These are phyloP conservation scores for Luperina nickerlii DNA, from an alignment of 2,888 invertebrate genomes.

Conservation along the genomic window DNA sequence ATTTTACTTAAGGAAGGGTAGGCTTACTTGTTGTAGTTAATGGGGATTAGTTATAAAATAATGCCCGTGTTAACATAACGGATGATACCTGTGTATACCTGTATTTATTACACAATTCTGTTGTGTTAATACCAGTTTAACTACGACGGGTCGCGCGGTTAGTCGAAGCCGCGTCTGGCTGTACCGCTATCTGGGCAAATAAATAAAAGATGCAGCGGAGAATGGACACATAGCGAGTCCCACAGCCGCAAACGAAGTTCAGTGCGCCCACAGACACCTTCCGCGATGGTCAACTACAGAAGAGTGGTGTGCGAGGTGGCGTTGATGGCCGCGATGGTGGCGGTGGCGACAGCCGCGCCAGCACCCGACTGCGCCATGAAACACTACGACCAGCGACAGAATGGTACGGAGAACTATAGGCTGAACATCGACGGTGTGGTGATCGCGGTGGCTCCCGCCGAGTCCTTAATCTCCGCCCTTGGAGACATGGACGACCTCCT, in stretches of 20 bases:
- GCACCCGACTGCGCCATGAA: constrained; percentile 69
- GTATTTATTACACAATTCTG: constrained; percentile 78
- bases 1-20: not conserved
- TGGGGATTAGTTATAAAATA: constrained; percentile 23
- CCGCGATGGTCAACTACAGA: constrained; percentile 89
- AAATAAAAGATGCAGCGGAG: constrained; percentile 89
- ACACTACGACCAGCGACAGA: constrained; percentile 93
- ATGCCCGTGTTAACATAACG: constrained; percentile 41
- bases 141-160: constrained; percentile 79
- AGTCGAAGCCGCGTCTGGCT: constrained; percentile 75
- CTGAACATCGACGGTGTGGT: constrained; percentile 93
- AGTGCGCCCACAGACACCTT: constrained; percentile 80
- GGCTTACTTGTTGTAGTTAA: not conserved
- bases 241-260: constrained; percentile 77
- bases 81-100: constrained; percentile 49
- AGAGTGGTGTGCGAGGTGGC: constrained; percentile 84
- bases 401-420: constrained; percentile 94
- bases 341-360: constrained; percentile 73
- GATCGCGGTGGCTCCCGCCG: constrained; percentile 92
- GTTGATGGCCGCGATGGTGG: constrained; percentile 70
- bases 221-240: constrained; percentile 85
- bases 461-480: constrained; percentile 90
- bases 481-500: constrained; percentile 86
- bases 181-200: constrained; percentile 89
- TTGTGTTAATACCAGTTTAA: constrained; percentile 85